Evolutionary conservation across 2,113 vertebrate genomes (phyloP).

Genomic region (Thalassarche chlororhynchos): DNA sequence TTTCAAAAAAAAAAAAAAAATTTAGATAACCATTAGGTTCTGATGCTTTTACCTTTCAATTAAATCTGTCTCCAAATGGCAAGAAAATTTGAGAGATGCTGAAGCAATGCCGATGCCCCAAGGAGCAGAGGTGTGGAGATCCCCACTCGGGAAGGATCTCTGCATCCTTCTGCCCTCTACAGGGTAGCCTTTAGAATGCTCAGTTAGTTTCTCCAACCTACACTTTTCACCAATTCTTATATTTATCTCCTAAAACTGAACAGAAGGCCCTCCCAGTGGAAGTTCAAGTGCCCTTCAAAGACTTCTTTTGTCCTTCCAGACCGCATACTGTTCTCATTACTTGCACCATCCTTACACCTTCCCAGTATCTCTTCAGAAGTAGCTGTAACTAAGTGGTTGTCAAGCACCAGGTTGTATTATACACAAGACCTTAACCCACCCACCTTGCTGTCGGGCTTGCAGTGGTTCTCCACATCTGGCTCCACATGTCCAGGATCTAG

Average conservation of each 20-base stretch:
- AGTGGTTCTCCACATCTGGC: rapidly evolving
- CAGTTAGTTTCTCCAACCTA: background rate
- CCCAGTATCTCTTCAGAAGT: background rate
- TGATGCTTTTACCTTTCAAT: background rate
- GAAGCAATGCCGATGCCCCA: too few species aligned
- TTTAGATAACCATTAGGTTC: too few species aligned
- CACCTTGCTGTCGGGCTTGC: rapidly evolving
- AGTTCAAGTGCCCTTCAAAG: too few species aligned
- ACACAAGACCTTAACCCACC: rapidly evolving
- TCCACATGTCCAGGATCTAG: rapidly evolving
- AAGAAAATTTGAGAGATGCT: background rate
- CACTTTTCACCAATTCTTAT: background rate
- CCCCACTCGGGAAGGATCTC: background rate
- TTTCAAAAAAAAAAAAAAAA: background rate
- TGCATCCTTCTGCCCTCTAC: background rate
- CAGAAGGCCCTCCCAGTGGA: background rate
- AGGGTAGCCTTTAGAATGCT: background rate
- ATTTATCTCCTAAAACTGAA: background rate
- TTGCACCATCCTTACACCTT: background rate
- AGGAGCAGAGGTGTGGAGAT: too few species aligned
- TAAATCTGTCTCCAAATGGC: background rate
- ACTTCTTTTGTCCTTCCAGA: background rate
- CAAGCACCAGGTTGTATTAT: rapidly evolving
- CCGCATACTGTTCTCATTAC: rapidly evolving
- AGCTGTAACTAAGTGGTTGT: rapidly evolving